Percentiles rank a stretch among this genome's conserved stretches.
These are phyloP conservation scores for Xylota segnis DNA, from an alignment of 2,888 invertebrate genomes.

Conservation along the genomic window DNA sequence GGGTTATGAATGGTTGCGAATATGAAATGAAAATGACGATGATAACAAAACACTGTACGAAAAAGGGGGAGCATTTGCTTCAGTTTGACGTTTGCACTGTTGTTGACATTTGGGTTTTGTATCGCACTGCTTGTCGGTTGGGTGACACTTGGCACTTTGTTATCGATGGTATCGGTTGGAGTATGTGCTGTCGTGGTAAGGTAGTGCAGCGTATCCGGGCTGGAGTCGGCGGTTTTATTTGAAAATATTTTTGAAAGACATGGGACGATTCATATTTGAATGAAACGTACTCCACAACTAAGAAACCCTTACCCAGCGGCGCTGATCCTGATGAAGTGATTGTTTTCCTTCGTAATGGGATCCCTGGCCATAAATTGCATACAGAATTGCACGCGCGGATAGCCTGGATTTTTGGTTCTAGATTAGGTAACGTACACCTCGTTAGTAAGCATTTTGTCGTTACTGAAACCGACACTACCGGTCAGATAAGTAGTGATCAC, in stretches of 20 bases:
- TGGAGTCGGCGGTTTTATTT: neutral
- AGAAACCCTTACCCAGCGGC: too few species aligned
- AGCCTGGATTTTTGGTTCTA: too few species aligned
- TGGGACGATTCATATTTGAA: too few species aligned
- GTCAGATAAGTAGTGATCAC: too few species aligned
- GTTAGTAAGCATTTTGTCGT: too few species aligned
- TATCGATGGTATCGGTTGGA: slow-evolving; percentile 21
- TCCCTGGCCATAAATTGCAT: too few species aligned
- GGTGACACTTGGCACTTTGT: neutral
- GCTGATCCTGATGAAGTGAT: too few species aligned
- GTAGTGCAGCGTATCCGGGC: neutral
- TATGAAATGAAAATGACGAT: slow-evolving; percentile 54
- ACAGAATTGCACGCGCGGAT: too few species aligned
- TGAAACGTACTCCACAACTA: too few species aligned
- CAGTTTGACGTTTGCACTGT: slow-evolving; percentile 42
- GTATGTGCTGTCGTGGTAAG: neutral
- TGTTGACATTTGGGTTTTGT: slow-evolving; percentile 17
- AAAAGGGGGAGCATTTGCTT: slow-evolving; percentile 26
- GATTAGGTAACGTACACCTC: too few species aligned
- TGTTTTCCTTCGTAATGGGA: too few species aligned
- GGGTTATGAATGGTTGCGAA: slow-evolving; percentile 4
- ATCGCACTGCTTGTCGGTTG: neutral
- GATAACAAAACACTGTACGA: slow-evolving; percentile 58
- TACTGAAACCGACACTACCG: too few species aligned
- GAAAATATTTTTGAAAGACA: neutral